A percentile compares a stretch with the other conserved stretches of the same genome.
Evolutionary conservation across 2,888 invertebrate species (phyloP).

Genomic region (Netelia melanura): DNA sequence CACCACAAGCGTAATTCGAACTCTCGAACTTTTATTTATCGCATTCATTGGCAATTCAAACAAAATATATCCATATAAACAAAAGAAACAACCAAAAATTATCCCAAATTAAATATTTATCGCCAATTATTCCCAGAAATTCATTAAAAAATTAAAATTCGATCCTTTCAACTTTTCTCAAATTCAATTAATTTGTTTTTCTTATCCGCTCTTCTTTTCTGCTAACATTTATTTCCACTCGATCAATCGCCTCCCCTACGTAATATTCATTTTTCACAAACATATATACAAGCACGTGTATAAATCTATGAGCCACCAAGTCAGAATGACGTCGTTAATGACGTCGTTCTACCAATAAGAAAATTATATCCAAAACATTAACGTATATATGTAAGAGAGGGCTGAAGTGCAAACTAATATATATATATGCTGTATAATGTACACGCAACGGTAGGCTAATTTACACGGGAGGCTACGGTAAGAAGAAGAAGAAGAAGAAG

Average conservation of each 20-base stretch:
- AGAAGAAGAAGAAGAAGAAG: slow-evolving; percentile 60
- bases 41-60: too few relatives aligned
- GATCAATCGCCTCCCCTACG: background rate
- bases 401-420: background rate
- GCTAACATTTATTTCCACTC: background rate
- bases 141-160: too few relatives aligned
- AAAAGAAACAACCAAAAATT: too few relatives aligned
- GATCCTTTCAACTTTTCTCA: too few relatives aligned
- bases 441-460: slow-evolving; percentile 64
- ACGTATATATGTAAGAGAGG: background rate
- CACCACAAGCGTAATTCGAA: slow-evolving; percentile 63
- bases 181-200: background rate
- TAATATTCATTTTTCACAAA: slow-evolving; percentile 20
- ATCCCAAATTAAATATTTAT: too few relatives aligned
- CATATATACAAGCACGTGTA: slow-evolving; percentile 9
- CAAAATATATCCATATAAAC: too few relatives aligned
- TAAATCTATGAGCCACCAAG: too few relatives aligned
- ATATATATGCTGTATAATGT: slow-evolving; percentile 39
- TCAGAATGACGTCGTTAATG: slow-evolving; percentile 52
- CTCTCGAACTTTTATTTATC: slow-evolving; percentile 13
- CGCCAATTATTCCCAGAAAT: too few relatives aligned
- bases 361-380: slow-evolving; percentile 13
- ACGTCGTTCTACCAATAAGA: slow-evolving; percentile 50
- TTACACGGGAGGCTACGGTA: slow-evolving; percentile 63
- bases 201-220: background rate